Evolutionary conservation across 2,888 invertebrate genomes (phyloP).

Genomic region (Drosophila setosimentum): DNA sequence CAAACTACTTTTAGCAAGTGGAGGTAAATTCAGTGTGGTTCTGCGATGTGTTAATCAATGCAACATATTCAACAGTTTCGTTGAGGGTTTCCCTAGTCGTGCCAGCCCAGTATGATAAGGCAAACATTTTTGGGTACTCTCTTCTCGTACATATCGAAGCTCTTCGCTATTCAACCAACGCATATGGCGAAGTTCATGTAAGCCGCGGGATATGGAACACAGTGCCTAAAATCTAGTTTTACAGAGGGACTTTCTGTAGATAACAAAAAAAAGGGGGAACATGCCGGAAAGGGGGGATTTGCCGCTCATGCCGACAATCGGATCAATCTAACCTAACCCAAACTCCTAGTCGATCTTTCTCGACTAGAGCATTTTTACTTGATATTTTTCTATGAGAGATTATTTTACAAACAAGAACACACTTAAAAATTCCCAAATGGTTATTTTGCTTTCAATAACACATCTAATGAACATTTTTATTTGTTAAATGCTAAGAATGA

Average conservation of each 20-base stretch:
- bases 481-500: neutral
- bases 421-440: neutral
- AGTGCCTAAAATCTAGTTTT: no score
- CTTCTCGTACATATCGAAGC: no score
- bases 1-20: neutral
- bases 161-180: no score
- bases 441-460: neutral
- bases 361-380: neutral
- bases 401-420: neutral
- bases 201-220: no score
- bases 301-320: neutral
- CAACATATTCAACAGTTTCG: neutral
- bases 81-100: neutral
- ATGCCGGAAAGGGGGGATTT: neutral
- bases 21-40: neutral
- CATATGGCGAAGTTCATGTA: no score
- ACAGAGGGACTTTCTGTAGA: no score
- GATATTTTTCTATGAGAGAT: neutral
- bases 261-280: no score
- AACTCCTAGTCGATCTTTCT: neutral
- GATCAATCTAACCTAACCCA: neutral
- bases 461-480: neutral
- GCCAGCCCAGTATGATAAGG: neutral
- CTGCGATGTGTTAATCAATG: neutral
- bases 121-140: neutral